A percentile compares a stretch with the other conserved stretches of the same genome.
Conservation (phyloP, 2,797 vertebrate genomes). For the Phataginus tricuspis region DNA sequence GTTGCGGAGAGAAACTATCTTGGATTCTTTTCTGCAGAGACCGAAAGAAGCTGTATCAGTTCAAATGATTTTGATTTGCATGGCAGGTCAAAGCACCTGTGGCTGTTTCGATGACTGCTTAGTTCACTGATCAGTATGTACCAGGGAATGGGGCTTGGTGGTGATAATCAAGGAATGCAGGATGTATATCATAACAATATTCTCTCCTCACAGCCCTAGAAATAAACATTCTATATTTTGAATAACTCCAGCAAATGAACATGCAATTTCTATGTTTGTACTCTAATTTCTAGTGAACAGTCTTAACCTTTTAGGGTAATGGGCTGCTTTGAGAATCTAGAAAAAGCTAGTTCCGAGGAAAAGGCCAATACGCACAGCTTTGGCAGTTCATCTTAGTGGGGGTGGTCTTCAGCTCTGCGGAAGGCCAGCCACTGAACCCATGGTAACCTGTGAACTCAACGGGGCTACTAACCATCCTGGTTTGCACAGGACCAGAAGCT, state of each 20-base stretch:
- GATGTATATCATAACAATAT: neutral
- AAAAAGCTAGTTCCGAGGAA: slow-evolving; percentile 10
- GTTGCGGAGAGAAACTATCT: slow-evolving; percentile 87
- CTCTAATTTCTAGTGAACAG: neutral
- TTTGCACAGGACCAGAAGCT: neutral
- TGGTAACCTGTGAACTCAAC: neutral
- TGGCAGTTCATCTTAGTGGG: neutral
- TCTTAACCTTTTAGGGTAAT: neutral
- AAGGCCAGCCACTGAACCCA: neutral
- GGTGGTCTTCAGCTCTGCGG: neutral
- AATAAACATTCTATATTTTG: neutral
- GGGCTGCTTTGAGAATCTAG: neutral
- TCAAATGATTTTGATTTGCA: neutral
- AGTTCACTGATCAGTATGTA: neutral
- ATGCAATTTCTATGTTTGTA: neutral
- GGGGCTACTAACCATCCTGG: neutral
- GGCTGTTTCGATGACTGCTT: neutral
- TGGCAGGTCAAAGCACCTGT: neutral
- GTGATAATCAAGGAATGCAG: neutral
- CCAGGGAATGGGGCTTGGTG: neutral
- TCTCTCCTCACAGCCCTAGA: neutral
- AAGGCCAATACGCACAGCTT: neutral
- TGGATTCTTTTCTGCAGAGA: slow-evolving; percentile 87
- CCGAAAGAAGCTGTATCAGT: neutral
- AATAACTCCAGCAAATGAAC: neutral